A percentile compares a stretch with the other conserved stretches of the same genome.
Conservation (phyloP, 2,797 vertebrate species). For the Poeciliopsis paucimaculata region DNA sequence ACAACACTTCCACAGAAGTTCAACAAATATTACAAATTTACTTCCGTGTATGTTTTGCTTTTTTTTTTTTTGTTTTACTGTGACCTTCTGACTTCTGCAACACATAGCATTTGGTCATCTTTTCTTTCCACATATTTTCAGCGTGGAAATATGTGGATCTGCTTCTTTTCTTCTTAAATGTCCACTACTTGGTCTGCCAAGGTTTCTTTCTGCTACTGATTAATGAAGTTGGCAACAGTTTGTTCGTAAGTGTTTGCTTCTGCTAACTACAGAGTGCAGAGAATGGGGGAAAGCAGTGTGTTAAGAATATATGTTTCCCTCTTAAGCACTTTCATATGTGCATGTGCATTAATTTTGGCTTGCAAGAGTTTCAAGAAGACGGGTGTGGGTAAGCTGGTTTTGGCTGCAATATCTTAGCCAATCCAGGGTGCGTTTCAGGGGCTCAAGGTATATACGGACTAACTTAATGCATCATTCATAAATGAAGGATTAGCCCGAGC, state of each 20-base stretch:
- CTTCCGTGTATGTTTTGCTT: neutral
- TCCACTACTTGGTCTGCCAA: slow-evolving; percentile 27
- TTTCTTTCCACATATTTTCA: neutral
- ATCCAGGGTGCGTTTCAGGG: slow-evolving; percentile 30
- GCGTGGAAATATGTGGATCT: neutral
- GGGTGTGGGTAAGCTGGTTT: slow-evolving; percentile 4
- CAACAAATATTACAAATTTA: neutral
- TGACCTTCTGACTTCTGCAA: too few species aligned
- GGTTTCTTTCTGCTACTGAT: slow-evolving; percentile 23
- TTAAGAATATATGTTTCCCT: slow-evolving; percentile 20
- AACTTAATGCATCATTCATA: slow-evolving; percentile 56
- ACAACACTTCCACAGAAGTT: neutral
- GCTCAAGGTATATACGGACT: slow-evolving; percentile 28
- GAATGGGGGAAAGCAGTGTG: neutral
- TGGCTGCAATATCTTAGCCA: slow-evolving; percentile 7
- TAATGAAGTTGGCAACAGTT: slow-evolving; percentile 26
- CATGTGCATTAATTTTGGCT: slow-evolving; percentile 11
- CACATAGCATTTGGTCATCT: neutral
- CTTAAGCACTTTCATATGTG: slow-evolving; percentile 10
- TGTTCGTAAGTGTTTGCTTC: slow-evolving; percentile 41
- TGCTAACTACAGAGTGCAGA: slow-evolving; percentile 14
- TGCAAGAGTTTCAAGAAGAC: neutral
- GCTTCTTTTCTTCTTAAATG: neutral
- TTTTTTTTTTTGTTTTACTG: neutral
- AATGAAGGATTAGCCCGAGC: slow-evolving; percentile 55